A percentile compares a stretch with the other conserved stretches of the same genome.
phyloP scores from a whole-genome alignment of 2,888 invertebrate genomes.

The Volucella zonaria region DNA sequence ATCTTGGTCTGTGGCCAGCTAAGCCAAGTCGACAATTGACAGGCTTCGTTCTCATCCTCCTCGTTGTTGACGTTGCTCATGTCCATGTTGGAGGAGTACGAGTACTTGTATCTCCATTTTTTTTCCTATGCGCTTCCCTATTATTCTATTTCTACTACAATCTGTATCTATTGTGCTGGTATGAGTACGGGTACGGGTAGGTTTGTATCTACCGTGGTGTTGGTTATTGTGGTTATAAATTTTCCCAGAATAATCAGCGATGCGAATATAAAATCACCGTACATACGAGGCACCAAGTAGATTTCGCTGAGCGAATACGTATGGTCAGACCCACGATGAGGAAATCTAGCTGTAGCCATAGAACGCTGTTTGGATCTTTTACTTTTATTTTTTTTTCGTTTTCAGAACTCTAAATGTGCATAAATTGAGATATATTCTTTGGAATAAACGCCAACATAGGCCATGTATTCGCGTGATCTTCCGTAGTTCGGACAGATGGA shows the following conservation, averaged over 20 bases:
- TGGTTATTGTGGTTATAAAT: slow-evolving; percentile 71
- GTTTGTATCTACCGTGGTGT: slow-evolving; percentile 48
- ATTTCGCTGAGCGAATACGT: slow-evolving; percentile 13
- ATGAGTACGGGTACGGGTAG: too few species aligned
- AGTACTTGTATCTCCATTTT: not conserved
- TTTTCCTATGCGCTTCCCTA: slow-evolving; percentile 1
- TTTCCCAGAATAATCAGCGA: slow-evolving; percentile 72
- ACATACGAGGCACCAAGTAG: slow-evolving; percentile 15
- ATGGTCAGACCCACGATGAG: slow-evolving; percentile 25
- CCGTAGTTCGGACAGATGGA: slow-evolving; percentile 61
- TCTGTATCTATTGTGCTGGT: slow-evolving; percentile 3
- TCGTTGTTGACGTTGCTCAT: slow-evolving; percentile 11
- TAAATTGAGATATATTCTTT: slow-evolving; percentile 70
- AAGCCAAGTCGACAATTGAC: slow-evolving; percentile 62
- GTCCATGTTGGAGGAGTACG: slow-evolving; percentile 62
- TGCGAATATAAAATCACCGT: slow-evolving; percentile 66
- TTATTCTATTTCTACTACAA: slow-evolving; percentile 48
- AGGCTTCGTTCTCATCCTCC: slow-evolving; percentile 39
- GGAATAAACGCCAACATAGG: slow-evolving; percentile 54
- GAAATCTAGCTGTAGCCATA: not conserved
- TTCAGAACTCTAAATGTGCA: slow-evolving; percentile 59
- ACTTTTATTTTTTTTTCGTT: slow-evolving; percentile 3
- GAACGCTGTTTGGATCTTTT: not conserved
- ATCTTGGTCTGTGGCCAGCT: slow-evolving; percentile 14
- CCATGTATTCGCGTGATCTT: slow-evolving; percentile 42